A percentile compares a stretch with the other conserved stretches of the same genome.
Evolutionary conservation across 2,888 invertebrate species (phyloP).

Genomic region (Dryocosmus kuriphilus): DNA sequence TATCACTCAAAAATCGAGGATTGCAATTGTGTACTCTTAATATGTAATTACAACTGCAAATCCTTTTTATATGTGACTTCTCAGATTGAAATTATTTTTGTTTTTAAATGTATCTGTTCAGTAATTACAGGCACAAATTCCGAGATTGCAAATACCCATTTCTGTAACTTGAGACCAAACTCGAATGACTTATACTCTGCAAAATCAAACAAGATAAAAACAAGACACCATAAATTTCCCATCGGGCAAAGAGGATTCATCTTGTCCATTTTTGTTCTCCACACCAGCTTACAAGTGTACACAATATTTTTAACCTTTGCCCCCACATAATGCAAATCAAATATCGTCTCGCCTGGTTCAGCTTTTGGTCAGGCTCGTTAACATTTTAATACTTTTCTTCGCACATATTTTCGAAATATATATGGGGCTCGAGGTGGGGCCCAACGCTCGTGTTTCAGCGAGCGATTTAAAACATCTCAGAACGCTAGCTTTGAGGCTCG

Average conservation of each 20-base stretch:
- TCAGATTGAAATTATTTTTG: no score
- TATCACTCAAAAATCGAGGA: no score
- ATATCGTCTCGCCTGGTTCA: background rate
- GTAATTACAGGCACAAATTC: background rate
- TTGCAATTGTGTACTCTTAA: background rate
- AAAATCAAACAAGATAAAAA: conserved; percentile 5
- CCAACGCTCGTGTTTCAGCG: background rate
- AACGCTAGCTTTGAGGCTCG: no score
- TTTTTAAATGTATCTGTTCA: no score
- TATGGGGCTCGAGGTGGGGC: background rate
- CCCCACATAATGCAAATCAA: conserved; percentile 25
- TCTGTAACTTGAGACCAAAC: conserved; percentile 23
- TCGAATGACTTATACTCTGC: conserved; percentile 7
- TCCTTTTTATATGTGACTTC: no score
- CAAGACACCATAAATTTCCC: conserved; percentile 12
- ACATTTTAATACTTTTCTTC: conserved; percentile 35
- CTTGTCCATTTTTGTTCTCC: conserved; percentile 17
- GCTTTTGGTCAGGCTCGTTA: conserved; percentile 26
- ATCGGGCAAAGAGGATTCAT: background rate
- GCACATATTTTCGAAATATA: conserved; percentile 36
- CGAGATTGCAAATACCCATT: background rate
- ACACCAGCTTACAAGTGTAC: conserved; percentile 7
- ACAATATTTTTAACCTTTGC: conserved; percentile 18
- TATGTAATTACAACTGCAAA: background rate
- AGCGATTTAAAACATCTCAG: conserved; percentile 33